A percentile compares a stretch with the other conserved stretches of the same genome.
phyloP scores from a whole-genome alignment of 2,797 vertebrate species.

The Sebastes trivittatus region DNA sequence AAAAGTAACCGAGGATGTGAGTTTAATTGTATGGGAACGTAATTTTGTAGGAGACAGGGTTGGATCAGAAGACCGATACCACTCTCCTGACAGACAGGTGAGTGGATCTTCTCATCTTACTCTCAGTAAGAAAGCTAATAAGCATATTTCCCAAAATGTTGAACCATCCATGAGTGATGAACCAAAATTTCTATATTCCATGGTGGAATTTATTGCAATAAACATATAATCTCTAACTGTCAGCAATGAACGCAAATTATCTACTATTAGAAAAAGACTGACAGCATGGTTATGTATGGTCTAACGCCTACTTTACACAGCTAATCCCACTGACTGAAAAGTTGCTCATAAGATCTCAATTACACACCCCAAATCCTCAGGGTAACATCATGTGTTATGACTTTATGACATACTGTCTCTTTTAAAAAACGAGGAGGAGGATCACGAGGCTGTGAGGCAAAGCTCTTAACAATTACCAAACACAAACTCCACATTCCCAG shows the following conservation, averaged over 20 bases:
- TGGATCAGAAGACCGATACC: not conserved
- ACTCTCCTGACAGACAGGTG: too few relatives aligned
- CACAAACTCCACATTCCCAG: not conserved
- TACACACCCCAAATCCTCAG: not conserved
- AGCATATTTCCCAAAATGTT: not conserved
- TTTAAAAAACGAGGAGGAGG: not conserved
- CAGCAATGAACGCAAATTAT: not conserved
- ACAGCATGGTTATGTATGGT: not conserved
- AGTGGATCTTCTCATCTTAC: not conserved
- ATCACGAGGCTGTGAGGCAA: not conserved
- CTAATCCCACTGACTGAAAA: not conserved
- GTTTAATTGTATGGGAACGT: too few relatives aligned
- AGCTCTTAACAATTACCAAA: constrained; percentile 4
- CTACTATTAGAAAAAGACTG: not conserved
- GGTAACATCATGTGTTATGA: constrained; percentile 7
- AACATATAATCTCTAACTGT: not conserved
- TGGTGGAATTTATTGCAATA: not conserved
- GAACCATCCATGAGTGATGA: not conserved
- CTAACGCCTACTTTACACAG: not conserved
- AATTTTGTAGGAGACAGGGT: too few relatives aligned
- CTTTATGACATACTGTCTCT: constrained; percentile 31
- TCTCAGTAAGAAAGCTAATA: not conserved
- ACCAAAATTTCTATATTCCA: not conserved
- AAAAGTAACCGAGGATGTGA: too few relatives aligned
- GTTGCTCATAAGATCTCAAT: not conserved